These are phyloP conservation scores for Galago senegalensis DNA, from an alignment of 2,797 vertebrate species.

Conservation along the genomic window DNA sequence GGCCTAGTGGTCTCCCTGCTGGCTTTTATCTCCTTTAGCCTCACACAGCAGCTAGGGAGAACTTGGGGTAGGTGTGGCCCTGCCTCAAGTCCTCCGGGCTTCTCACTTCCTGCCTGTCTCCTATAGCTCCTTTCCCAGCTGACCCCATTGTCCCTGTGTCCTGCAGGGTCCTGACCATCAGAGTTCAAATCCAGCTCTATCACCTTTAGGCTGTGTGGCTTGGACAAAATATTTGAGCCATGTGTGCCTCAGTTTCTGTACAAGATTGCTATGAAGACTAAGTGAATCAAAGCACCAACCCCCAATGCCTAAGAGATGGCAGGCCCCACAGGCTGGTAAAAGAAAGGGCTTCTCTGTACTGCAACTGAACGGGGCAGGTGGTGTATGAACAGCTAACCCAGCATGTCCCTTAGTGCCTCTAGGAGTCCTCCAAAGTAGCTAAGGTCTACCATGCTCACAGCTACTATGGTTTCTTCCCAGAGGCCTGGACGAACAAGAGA, in stretches of 20 bases:
- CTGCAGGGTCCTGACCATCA: too few relatives aligned
- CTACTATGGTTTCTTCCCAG: neutral
- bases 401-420: neutral
- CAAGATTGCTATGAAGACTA: neutral
- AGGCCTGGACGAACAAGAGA: neutral
- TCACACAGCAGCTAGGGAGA: neutral
- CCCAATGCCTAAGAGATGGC: neutral
- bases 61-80: too few relatives aligned
- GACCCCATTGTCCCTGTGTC: too few relatives aligned
- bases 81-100: neutral
- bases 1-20: neutral
- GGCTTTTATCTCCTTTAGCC: neutral
- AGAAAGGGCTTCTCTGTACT: neutral
- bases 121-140: too few relatives aligned
- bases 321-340: neutral
- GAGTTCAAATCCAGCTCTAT: neutral
- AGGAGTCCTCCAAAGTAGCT: neutral
- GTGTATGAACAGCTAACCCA: too few relatives aligned
- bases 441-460: neutral
- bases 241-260: neutral
- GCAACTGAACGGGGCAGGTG: neutral
- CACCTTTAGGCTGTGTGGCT: neutral
- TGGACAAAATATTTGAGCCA: too few relatives aligned
- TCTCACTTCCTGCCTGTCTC: neutral
- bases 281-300: fast-evolving